phyloP scores from a whole-genome alignment of 2,888 invertebrate species.

The Torymus texanus region DNA sequence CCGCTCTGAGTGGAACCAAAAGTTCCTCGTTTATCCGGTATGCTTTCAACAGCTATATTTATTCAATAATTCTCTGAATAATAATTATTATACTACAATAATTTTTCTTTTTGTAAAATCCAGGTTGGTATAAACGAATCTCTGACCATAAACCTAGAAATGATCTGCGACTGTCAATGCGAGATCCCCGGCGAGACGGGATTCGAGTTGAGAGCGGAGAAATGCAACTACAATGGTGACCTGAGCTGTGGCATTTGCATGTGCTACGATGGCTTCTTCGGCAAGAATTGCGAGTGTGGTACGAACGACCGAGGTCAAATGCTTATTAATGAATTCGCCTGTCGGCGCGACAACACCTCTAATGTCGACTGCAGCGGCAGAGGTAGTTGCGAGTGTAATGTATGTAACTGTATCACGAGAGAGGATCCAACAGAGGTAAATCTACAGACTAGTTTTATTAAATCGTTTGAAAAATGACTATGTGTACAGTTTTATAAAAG shows the following conservation, averaged over 20 bases:
- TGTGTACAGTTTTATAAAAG: not conserved
- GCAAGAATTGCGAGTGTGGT: slow-evolving; percentile 91
- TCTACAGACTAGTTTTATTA: slow-evolving; percentile 1
- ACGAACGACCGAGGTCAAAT: slow-evolving; percentile 41
- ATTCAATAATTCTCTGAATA: slow-evolving; percentile 4
- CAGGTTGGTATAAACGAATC: slow-evolving; percentile 91
- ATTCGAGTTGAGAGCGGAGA: slow-evolving; percentile 78
- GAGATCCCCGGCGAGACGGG: slow-evolving; percentile 78
- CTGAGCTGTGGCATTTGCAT: slow-evolving; percentile 94
- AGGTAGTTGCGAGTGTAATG: slow-evolving; percentile 88
- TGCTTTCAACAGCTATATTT: slow-evolving; percentile 16
- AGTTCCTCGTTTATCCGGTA: slow-evolving; percentile 91
- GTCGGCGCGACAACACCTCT: slow-evolving; percentile 83
- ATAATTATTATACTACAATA: not conserved
- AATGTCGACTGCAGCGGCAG: slow-evolving; percentile 84
- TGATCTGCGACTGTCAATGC: slow-evolving; percentile 97
- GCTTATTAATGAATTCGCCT: slow-evolving; percentile 75
- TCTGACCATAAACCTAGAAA: slow-evolving; percentile 90
- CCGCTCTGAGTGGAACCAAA: slow-evolving; percentile 87
- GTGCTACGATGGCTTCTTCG: slow-evolving; percentile 87
- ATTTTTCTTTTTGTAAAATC: not conserved
- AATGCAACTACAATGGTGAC: slow-evolving; percentile 86
- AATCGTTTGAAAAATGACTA: not conserved
- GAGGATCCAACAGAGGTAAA: slow-evolving; percentile 63
- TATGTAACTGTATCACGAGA: slow-evolving; percentile 84